A percentile compares a stretch with the other conserved stretches of the same genome.
These are phyloP conservation scores for Hymenopus coronatus DNA, from an alignment of 2,888 invertebrate genomes.

Conservation along the genomic window DNA sequence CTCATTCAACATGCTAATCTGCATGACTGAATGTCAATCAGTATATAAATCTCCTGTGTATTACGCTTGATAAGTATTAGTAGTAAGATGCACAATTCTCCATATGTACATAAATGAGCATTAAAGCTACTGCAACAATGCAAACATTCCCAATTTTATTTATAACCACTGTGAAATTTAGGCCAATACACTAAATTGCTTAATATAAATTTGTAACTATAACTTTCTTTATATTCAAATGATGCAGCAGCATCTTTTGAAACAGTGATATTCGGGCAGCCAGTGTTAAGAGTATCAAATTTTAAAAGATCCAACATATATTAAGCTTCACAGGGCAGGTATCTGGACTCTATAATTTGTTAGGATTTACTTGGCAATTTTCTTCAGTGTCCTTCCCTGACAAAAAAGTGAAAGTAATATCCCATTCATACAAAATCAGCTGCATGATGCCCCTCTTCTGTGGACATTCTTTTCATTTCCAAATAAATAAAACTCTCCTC, in stretches of 20 bases:
- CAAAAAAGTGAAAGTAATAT: too few relatives aligned
- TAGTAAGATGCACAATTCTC: conserved; percentile 28
- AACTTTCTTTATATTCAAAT: background rate
- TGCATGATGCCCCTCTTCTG: too few relatives aligned
- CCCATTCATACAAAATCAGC: too few relatives aligned
- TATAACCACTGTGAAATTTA: background rate
- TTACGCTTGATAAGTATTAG: conserved; percentile 31
- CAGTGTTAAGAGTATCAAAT: background rate
- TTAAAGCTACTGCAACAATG: conserved; percentile 1
- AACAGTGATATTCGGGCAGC: background rate
- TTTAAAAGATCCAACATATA: background rate
- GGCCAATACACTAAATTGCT: too few relatives aligned
- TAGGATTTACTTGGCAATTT: too few relatives aligned
- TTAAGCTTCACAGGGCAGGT: background rate
- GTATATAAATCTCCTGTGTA: conserved; percentile 30
- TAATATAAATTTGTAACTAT: too few relatives aligned
- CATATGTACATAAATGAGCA: conserved; percentile 29
- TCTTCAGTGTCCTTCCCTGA: too few relatives aligned
- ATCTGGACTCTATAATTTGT: background rate
- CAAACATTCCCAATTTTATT: background rate
- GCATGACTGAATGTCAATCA: conserved; percentile 29
- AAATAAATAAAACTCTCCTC: too few relatives aligned
- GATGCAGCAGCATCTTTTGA: background rate
- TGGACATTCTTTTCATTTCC: too few relatives aligned
- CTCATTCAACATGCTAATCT: conserved; percentile 28